These are phyloP conservation scores for Catharus ustulatus DNA, from an alignment of 2,797 vertebrate genomes.

Conservation along the genomic window DNA sequence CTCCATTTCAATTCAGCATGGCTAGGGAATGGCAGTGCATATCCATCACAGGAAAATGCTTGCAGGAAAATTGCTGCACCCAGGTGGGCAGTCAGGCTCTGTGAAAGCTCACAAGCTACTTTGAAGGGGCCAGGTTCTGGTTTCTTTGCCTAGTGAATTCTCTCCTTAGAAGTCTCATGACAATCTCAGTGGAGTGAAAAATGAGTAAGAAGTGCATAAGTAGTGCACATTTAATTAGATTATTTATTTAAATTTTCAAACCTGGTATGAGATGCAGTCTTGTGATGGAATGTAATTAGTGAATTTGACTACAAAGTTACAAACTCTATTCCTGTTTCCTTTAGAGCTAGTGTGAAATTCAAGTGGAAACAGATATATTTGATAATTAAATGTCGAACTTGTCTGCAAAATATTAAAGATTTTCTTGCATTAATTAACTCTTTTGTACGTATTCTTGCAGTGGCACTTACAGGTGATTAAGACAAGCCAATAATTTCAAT, in stretches of 20 bases:
- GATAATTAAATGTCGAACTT: not conserved
- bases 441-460: not conserved
- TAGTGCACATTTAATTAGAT: not conserved
- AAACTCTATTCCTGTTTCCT: not conserved
- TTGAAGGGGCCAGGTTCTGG: not conserved
- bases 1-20: not conserved
- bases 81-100: not conserved
- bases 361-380: not conserved
- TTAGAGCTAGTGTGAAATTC: not conserved
- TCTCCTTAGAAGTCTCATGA: not conserved
- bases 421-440: not conserved
- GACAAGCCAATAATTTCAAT: not conserved
- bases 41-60: not conserved
- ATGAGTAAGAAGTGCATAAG: not conserved
- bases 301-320: not conserved
- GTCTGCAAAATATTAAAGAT: not conserved
- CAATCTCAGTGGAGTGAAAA: not conserved
- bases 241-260: slow-evolving; percentile 1
- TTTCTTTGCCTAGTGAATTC: not conserved
- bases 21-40: not conserved
- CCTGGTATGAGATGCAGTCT: not conserved
- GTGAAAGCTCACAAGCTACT: not conserved
- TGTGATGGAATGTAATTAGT: not conserved
- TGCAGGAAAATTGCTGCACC: not conserved
- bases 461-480: not conserved